Conservation (phyloP, 2,113 vertebrate species). For the Nannobrachium achirus region DNA sequence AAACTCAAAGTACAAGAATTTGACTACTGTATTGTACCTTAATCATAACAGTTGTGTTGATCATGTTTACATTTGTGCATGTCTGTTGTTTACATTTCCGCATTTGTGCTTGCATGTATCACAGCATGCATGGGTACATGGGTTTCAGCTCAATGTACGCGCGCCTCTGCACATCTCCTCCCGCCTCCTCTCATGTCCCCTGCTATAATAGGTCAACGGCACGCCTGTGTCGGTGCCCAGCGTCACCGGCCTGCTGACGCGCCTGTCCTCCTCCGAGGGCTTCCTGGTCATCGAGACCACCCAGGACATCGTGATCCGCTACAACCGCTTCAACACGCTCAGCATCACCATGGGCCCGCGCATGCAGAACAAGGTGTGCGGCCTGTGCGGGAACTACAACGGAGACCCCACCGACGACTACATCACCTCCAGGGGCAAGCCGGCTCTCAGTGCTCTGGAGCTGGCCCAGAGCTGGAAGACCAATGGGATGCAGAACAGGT, state of each 20-base stretch:
- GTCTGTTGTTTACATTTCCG: too few relatives aligned
- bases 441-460: constrained; percentile 89
- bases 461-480: constrained; percentile 99
- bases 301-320: constrained; percentile 93
- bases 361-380: constrained; percentile 98
- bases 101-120: not conserved
- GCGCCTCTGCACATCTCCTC: too few relatives aligned
- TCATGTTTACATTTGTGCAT: too few relatives aligned
- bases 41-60: too few relatives aligned
- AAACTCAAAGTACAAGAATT: too few relatives aligned
- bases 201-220: constrained; percentile 94
- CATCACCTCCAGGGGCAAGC: constrained; percentile 91
- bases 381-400: constrained; percentile 97
- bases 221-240: constrained; percentile 93
- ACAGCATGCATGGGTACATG: not conserved
- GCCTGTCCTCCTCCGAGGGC: constrained; percentile 93
- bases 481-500: constrained; percentile 99
- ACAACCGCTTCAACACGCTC: constrained; percentile 94
- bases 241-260: constrained; percentile 91
- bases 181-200: constrained; percentile 8
- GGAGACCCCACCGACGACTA: constrained; percentile 93
- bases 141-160: too few relatives aligned
- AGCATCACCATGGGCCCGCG: constrained; percentile 92
- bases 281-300: constrained; percentile 95
- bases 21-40: too few relatives aligned